A percentile compares a stretch with the other conserved stretches of the same genome.
These are phyloP conservation scores for Petrocephalus schoutedeni DNA, from an alignment of 2,797 vertebrate genomes.

Conservation along the genomic window DNA sequence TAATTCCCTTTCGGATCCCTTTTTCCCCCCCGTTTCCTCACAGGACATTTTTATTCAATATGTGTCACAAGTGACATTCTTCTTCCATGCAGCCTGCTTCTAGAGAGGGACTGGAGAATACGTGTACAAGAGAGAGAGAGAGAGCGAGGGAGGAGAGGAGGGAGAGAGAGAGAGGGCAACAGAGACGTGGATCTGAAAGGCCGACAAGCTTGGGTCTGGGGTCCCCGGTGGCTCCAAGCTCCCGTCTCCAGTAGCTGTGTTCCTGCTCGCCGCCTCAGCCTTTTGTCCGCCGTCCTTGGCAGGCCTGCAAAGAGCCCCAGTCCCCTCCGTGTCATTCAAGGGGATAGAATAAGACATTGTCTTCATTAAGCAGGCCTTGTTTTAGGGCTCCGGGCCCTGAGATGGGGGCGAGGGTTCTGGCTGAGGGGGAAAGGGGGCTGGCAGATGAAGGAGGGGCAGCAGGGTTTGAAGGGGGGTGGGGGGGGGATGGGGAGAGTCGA, in stretches of 20 bases:
- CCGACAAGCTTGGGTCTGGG: slow-evolving; percentile 40
- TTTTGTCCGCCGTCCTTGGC: slow-evolving; percentile 75
- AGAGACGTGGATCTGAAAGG: slow-evolving; percentile 33
- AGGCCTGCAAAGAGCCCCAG: slow-evolving; percentile 67
- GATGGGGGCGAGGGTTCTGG: slow-evolving; percentile 48
- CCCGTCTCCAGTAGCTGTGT: slow-evolving; percentile 28
- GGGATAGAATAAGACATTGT: slow-evolving; percentile 77
- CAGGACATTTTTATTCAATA: background rate
- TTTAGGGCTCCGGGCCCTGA: slow-evolving; percentile 70
- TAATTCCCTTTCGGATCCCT: background rate
- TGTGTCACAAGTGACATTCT: slow-evolving; percentile 12
- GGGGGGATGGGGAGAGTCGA: slow-evolving; percentile 37
- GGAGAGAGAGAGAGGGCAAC: slow-evolving; percentile 33
- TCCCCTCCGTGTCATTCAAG: slow-evolving; percentile 71
- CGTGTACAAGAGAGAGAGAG: slow-evolving; percentile 35
- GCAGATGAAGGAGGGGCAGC: slow-evolving; percentile 25
- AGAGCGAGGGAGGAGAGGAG: slow-evolving; percentile 27
- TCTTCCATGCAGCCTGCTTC: background rate
- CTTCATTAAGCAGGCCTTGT: slow-evolving; percentile 78
- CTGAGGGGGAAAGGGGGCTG: slow-evolving; percentile 33
- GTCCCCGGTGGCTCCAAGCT: slow-evolving; percentile 41
- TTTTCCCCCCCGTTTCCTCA: background rate
- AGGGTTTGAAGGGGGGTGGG: slow-evolving; percentile 50
- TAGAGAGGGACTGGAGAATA: slow-evolving; percentile 5
- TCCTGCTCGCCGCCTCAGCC: slow-evolving; percentile 33